Evolutionary conservation across 2,888 invertebrate genomes (phyloP).

Genomic region (Metallyticus violacea): DNA sequence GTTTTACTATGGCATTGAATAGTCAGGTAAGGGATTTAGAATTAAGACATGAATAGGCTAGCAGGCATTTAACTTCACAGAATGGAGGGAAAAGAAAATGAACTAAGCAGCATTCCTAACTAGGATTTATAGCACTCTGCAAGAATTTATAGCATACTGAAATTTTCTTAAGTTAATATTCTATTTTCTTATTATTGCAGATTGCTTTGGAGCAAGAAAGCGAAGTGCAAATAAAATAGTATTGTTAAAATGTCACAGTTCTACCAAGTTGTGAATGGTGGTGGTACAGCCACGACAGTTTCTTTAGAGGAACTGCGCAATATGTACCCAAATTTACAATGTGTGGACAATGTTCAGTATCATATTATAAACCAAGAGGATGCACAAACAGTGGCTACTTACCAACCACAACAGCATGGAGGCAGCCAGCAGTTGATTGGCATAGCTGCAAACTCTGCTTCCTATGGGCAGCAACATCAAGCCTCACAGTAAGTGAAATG

Average conservation of each 20-base stretch:
- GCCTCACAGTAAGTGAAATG: not conserved
- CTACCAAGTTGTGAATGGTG: conserved; percentile 21
- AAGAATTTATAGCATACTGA: no score
- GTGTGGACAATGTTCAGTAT: conserved; percentile 14
- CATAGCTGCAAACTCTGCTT: not conserved
- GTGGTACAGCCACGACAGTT: not conserved
- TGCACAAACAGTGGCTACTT: not conserved
- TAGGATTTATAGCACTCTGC: no score
- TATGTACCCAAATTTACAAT: conserved; percentile 8
- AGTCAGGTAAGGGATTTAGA: no score
- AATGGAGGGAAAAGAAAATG: no score
- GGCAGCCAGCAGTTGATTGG: conserved; percentile 7
- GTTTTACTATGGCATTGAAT: no score
- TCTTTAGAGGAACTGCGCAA: conserved; percentile 14
- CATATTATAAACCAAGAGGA: conserved; percentile 18
- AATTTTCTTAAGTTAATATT: not conserved
- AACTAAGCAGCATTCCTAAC: no score
- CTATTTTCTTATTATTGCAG: not conserved
- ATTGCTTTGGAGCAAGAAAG: not conserved
- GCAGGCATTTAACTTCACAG: no score
- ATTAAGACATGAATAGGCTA: no score
- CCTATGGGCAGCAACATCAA: not conserved
- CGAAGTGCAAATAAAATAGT: not conserved
- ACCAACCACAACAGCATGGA: not conserved
- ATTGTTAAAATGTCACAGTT: conserved; percentile 13